A percentile compares a stretch with the other conserved stretches of the same genome.
Conservation (phyloP, 1,140 invertebrate genomes). For the Drosophila oshimai region DNA sequence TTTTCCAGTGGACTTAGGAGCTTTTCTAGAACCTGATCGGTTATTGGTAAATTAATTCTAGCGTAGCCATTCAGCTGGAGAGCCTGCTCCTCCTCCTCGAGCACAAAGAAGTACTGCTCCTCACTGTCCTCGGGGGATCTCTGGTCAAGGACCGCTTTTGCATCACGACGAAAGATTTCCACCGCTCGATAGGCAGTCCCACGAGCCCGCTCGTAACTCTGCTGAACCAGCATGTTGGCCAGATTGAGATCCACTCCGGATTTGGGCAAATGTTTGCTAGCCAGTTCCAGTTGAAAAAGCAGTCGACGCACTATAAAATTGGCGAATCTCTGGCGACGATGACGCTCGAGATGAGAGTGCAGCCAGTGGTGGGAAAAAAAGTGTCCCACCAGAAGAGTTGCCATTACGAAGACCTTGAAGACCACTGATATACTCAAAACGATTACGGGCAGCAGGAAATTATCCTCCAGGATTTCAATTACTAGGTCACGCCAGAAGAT, state of each 20-base stretch:
- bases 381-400: background rate
- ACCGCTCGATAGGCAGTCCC: slow-evolving; percentile 18
- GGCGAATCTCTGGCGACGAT: background rate
- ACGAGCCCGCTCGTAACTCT: slow-evolving; percentile 5
- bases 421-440: background rate
- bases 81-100: slow-evolving; percentile 30
- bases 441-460: background rate
- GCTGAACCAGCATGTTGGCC: background rate
- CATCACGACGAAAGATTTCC: slow-evolving; percentile 40
- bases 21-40: slow-evolving; percentile 1
- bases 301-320: slow-evolving; percentile 46
- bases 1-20: slow-evolving; percentile 10
- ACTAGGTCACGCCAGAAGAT: background rate
- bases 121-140: background rate
- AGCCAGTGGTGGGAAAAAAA: background rate
- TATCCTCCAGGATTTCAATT: no score
- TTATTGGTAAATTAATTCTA: background rate
- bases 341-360: background rate
- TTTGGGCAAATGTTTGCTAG: background rate
- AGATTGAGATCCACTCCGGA: background rate
- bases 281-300: slow-evolving; percentile 35
- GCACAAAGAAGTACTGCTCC: slow-evolving; percentile 1
- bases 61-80: slow-evolving; percentile 17
- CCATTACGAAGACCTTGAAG: background rate
- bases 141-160: slow-evolving; percentile 10